Evolutionary conservation across 2,888 invertebrate species (phyloP).

Genomic region (Nymphalis c-album): DNA sequence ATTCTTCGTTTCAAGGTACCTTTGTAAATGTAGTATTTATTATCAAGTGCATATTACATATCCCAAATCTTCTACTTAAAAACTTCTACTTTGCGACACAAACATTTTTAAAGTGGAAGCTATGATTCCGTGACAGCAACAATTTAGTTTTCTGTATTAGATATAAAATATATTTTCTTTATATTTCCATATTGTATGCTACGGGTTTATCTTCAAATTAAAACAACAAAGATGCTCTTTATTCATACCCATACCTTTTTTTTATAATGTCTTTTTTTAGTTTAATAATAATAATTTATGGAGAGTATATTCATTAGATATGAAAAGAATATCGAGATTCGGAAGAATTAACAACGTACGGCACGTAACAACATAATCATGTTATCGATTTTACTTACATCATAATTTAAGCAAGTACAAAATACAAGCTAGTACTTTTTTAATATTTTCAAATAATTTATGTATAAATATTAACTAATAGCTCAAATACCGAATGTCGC

Average conservation of each 20-base stretch:
- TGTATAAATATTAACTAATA: slow-evolving; percentile 8
- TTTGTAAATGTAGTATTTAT: slow-evolving; percentile 34
- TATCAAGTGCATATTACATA: slow-evolving; percentile 24
- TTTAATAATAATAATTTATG: no score
- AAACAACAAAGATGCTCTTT: no score
- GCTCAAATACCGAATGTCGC: neutral
- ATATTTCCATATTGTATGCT: neutral
- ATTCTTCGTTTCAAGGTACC: slow-evolving; percentile 52
- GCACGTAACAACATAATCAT: no score
- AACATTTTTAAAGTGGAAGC: slow-evolving; percentile 6
- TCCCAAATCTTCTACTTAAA: slow-evolving; percentile 13
- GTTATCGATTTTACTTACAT: neutral
- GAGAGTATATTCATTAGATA: no score
- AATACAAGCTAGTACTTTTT: neutral
- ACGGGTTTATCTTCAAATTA: no score
- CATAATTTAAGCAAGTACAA: neutral
- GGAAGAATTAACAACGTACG: no score
- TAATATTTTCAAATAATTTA: neutral
- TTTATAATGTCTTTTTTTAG: no score
- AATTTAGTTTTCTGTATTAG: neutral
- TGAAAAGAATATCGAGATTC: no score
- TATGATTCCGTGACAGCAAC: neutral
- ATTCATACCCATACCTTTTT: no score
- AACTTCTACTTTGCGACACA: neutral
- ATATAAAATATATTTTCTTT: neutral